Conservation (phyloP, 2,888 invertebrate species). For the Carcina quercana region DNA sequence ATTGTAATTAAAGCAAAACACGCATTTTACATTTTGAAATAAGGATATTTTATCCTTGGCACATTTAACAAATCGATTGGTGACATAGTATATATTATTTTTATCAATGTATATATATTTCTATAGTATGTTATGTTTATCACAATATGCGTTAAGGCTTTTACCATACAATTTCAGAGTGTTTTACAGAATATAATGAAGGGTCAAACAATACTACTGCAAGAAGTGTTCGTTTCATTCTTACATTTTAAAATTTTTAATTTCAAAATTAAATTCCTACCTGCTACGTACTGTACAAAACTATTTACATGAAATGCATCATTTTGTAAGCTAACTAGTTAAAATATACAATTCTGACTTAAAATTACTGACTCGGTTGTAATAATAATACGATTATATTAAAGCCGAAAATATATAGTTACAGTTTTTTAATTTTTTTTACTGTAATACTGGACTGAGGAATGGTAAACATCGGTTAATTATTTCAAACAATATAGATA, state of each 20-base stretch:
- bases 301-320: conserved; percentile 25
- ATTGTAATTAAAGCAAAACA: background rate
- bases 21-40: too few species aligned
- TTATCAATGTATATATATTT: too few species aligned
- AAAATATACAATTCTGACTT: conserved; percentile 32
- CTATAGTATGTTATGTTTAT: conserved; percentile 5
- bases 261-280: conserved; percentile 3
- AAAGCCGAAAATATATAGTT: conserved; percentile 48
- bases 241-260: too few species aligned
- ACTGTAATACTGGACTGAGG: conserved; percentile 52
- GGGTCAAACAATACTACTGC: too few species aligned
- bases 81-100: too few species aligned
- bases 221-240: too few species aligned
- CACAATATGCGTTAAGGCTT: too few species aligned
- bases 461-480: conserved; percentile 40
- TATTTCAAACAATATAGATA: background rate
- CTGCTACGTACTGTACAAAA: conserved; percentile 14
- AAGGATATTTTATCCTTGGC: too few species aligned
- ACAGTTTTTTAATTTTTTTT: conserved; percentile 16
- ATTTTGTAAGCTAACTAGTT: conserved; percentile 18
- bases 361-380: conserved; percentile 64
- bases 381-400: conserved; percentile 53
- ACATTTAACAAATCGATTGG: too few species aligned
- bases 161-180: too few species aligned
- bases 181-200: too few species aligned